These are phyloP conservation scores for Oreonectes daqikongensis DNA, from an alignment of 2,797 vertebrate genomes.

Conservation along the genomic window DNA sequence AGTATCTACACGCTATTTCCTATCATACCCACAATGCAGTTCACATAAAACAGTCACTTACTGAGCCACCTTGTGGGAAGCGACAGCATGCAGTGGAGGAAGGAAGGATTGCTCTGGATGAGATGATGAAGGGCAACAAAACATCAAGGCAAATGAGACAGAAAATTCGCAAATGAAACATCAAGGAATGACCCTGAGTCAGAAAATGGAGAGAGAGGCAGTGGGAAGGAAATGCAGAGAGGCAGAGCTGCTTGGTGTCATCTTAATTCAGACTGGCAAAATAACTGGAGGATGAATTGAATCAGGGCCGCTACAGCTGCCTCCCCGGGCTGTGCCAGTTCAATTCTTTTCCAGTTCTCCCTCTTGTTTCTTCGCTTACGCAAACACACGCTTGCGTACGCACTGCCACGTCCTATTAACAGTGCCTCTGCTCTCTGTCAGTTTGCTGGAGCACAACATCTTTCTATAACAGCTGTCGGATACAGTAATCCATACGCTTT, in stretches of 20 bases:
- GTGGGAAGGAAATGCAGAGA: constrained; percentile 51
- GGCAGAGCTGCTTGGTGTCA: constrained; percentile 47
- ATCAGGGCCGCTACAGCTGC: constrained; percentile 60
- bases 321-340: constrained; percentile 35
- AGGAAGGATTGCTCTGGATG: constrained; percentile 35
- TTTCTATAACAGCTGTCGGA: constrained; percentile 78
- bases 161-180: constrained; percentile 48
- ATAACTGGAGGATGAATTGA: constrained; percentile 66
- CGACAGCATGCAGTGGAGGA: constrained; percentile 3
- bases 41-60: constrained; percentile 25
- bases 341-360: constrained; percentile 26
- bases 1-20: constrained; percentile 12
- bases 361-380: not conserved
- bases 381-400: constrained; percentile 12
- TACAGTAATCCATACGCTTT: constrained; percentile 79
- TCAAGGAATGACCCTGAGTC: constrained; percentile 23
- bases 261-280: constrained; percentile 56
- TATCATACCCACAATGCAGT: constrained; percentile 16
- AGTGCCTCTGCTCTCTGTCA: constrained; percentile 67
- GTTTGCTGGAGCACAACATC: constrained; percentile 71
- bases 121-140: constrained; percentile 45
- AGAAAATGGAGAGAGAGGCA: constrained; percentile 25
- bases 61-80: constrained; percentile 10
- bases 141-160: constrained; percentile 44
- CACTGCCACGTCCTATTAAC: constrained; percentile 71